Evolutionary conservation across 1,140 invertebrate species (phyloP).

Genomic region (Hormaphis cornu): DNA sequence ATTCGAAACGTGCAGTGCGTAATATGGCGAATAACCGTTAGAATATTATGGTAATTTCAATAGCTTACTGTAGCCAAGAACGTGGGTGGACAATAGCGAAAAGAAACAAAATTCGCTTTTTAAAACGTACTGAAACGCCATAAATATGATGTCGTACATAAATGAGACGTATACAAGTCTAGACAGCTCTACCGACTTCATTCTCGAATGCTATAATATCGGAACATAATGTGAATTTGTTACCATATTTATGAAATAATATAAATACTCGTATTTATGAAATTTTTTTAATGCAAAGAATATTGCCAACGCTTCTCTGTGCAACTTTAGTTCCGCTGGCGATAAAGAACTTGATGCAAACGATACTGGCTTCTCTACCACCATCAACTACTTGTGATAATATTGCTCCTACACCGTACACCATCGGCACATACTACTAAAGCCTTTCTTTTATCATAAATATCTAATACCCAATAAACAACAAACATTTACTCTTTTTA

Average conservation of each 20-base stretch:
- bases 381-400: conserved; percentile 42
- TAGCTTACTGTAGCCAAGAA: too few species aligned
- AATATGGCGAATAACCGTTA: too few species aligned
- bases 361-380: conserved; percentile 43
- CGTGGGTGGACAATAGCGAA: too few species aligned
- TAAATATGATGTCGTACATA: too few species aligned
- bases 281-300: conserved; percentile 46
- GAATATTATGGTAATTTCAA: too few species aligned
- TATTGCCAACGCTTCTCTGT: conserved; percentile 48
- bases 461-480: background rate
- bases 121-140: too few species aligned
- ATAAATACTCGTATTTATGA: too few species aligned
- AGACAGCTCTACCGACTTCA: too few species aligned
- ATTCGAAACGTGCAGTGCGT: too few species aligned
- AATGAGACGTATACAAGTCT: too few species aligned
- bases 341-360: conserved; percentile 46
- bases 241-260: conserved; percentile 28
- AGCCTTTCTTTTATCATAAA: background rate
- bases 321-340: conserved; percentile 45
- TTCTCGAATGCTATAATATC: too few species aligned
- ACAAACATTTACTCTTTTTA: conserved; percentile 36
- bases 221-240: background rate
- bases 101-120: too few species aligned
- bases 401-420: conserved; percentile 45
- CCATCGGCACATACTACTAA: background rate